phyloP scores from a whole-genome alignment of 2,797 vertebrate species.

The Crocidura indochinensis region DNA sequence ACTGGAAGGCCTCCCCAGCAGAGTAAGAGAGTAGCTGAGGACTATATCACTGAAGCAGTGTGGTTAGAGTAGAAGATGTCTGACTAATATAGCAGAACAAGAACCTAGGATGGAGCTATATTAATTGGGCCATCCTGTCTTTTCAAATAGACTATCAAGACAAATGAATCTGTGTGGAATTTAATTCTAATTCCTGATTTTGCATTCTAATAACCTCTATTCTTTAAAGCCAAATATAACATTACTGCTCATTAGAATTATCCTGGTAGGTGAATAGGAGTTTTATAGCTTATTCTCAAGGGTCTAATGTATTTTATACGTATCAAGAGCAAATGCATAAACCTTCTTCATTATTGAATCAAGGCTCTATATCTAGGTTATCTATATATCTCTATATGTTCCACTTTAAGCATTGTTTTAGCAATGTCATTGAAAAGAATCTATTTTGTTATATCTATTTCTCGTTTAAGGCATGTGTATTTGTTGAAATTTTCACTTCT shows the following conservation, averaged over 20 bases:
- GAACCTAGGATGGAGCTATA: too few relatives aligned
- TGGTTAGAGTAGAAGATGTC: too few relatives aligned
- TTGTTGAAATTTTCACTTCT: neutral
- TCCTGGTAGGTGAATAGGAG: neutral
- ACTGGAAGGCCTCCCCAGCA: too few relatives aligned
- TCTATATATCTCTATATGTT: neutral
- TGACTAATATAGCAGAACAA: too few relatives aligned
- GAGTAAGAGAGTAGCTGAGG: too few relatives aligned
- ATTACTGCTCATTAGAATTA: neutral
- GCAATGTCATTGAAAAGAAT: too few relatives aligned
- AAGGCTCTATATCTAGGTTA: neutral
- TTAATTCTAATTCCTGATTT: slow-evolving; percentile 2
- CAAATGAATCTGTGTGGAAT: neutral
- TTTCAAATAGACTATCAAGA: neutral
- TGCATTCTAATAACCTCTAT: neutral
- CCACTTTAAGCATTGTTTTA: too few relatives aligned
- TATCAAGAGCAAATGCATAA: neutral
- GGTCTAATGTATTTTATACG: neutral
- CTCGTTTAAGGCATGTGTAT: neutral
- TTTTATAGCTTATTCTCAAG: slow-evolving; percentile 37
- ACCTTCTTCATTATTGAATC: neutral
- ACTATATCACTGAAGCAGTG: too few relatives aligned
- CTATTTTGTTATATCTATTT: neutral
- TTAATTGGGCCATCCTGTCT: neutral
- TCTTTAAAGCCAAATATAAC: neutral